Evolutionary conservation across 92 coral and sea anemone species (phyloP).

Genomic region (Paramuricea clavata): DNA sequence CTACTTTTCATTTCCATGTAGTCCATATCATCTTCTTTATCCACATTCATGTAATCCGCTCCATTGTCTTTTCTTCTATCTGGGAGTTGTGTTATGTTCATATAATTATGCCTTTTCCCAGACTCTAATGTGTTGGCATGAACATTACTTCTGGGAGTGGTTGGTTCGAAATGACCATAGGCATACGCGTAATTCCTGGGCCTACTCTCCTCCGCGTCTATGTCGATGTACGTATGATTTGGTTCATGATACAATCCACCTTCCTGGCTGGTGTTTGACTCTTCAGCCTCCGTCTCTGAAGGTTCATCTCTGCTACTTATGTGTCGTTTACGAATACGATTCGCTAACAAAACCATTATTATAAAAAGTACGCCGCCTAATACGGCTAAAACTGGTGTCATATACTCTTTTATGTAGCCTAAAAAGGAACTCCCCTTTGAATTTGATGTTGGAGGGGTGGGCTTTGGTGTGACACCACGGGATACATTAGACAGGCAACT

Average conservation of each 20-base stretch:
- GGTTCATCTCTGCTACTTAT: not conserved
- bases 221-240: not conserved
- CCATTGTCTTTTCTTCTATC: not conserved
- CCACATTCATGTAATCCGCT: not conserved
- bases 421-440: not conserved
- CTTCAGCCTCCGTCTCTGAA: not conserved
- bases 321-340: not conserved
- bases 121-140: not conserved
- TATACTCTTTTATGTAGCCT: not conserved
- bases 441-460: not conserved
- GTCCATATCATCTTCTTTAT: not conserved
- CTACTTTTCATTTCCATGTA: not conserved
- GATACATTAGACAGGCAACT: not conserved
- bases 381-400: not conserved
- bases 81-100: not conserved
- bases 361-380: not conserved
- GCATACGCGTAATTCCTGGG: constrained; percentile 10
- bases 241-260: constrained; percentile 14
- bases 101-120: not conserved
- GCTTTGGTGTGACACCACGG: not conserved
- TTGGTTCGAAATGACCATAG: not conserved
- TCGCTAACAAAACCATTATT: not conserved
- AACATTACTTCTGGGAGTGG: not conserved
- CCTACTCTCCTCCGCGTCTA: not conserved
- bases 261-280: not conserved